Conservation (phyloP, 1,140 invertebrate genomes). For the Vanessa tameamea region DNA sequence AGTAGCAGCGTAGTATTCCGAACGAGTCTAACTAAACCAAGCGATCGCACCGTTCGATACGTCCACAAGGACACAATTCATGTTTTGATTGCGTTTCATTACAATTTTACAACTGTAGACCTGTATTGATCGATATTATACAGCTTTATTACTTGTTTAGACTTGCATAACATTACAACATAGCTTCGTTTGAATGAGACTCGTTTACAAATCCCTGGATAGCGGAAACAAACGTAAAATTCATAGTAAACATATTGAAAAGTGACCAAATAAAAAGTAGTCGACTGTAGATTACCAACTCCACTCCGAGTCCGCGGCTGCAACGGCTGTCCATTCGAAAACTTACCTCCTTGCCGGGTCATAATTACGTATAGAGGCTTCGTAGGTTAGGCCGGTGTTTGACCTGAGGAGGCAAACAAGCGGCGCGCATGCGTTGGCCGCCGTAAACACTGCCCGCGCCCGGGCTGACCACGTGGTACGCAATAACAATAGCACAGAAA, state of each 20-base stretch:
- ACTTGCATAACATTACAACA: too few relatives aligned
- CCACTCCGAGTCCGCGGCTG: not conserved
- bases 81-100: conserved; percentile 58
- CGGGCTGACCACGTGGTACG: conserved; percentile 60
- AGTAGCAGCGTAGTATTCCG: conserved; percentile 26
- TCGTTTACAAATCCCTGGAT: not conserved
- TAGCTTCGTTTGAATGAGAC: not conserved
- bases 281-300: not conserved
- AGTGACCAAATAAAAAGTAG: not conserved
- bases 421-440: conserved; percentile 67
- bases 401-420: conserved; percentile 71
- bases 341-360: conserved; percentile 41
- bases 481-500: conserved; percentile 56
- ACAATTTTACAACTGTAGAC: conserved; percentile 48
- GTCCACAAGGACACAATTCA: conserved; percentile 50
- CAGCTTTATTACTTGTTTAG: too few relatives aligned
- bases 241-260: not conserved
- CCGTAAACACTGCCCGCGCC: conserved; percentile 68
- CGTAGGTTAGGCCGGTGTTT: conserved; percentile 71
- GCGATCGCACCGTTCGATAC: conserved; percentile 27
- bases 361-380: conserved; percentile 64
- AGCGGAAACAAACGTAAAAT: not conserved
- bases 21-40: conserved; percentile 31
- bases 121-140: conserved; percentile 41
- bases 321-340: conserved; percentile 9